Base-by-base conservation (phyloP, 2,113 vertebrate species). In the Salvelinus namaycush region DNA sequence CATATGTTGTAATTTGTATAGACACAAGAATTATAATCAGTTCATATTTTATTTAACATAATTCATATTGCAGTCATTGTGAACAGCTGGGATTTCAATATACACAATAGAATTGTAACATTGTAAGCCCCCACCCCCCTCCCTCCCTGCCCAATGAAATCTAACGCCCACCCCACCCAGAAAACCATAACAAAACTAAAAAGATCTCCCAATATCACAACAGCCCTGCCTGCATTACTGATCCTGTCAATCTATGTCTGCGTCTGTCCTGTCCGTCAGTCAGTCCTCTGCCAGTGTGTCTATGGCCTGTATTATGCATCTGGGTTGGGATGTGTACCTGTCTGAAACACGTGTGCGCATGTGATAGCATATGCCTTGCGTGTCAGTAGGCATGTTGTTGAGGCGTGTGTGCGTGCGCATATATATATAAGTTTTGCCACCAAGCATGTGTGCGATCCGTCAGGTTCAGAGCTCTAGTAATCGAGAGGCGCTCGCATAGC, bases 1-100 rank as follows among this genome's bases (percentile, higher is more conserved):
- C 16, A 54, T 49, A 54, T 49, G 48, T 13, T 51, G 51, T 68
- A 7, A 2, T 29, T 59, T 14, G 65, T 70, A 79, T 31, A 13
- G 65, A 89, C 48, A 1, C 71, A 44, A 76, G n/a, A 77, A 73
- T 80, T 86, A 67, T 27, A 87, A 84, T 88, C 86, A 90, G 87
- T 93, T 89, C 76, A 89, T 91, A 91, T 93, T 93, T 93, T 92
- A 93, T 93, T 93, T 89, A 92, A 93, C 91, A 92, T 91, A 92
- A 93, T 93, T 91, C 89, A 92, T 91, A 91, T 91, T 92, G 92
- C 92, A 93, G 92, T 94, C 91, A 88, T 88, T 83, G 90, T 93
- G 89, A 93, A 93, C 93, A 92, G 90, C 88, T 80, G 89, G 89
- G 89, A 91, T 90, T 90, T 92, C 81, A 90, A 92, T 93, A 92